phyloP scores from a whole-genome alignment of 1,140 invertebrate species.

The Macrotrachela quadricornifera region DNA sequence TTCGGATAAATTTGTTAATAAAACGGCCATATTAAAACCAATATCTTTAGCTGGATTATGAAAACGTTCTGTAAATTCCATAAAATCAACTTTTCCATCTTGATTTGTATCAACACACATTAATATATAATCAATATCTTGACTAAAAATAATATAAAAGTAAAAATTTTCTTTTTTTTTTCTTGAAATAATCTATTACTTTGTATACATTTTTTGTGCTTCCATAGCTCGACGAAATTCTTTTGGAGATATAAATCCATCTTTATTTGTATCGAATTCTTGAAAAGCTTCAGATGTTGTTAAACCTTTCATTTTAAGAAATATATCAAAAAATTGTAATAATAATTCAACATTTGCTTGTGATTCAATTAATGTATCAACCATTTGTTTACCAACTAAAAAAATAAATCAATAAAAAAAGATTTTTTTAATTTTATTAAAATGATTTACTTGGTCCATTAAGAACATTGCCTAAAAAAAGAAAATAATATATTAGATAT shows the following conservation, averaged over 20 bases:
- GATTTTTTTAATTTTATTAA: no score
- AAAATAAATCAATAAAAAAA: no score
- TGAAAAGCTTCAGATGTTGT: conserved; percentile 63
- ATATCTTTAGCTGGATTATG: conserved; percentile 98
- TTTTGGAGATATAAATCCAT: conserved; percentile 90
- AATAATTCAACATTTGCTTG: conserved; percentile 89
- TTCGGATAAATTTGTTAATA: conserved; percentile 96
- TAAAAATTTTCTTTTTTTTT: no score
- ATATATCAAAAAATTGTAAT: conserved; percentile 98
- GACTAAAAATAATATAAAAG: conserved; percentile 32
- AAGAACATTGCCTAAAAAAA: conserved; percentile 42
- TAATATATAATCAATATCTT: conserved; percentile 89
- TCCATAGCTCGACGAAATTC: conserved; percentile 99
- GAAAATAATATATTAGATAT: no score
- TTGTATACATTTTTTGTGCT: conserved; percentile 87
- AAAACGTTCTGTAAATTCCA: conserved; percentile 92
- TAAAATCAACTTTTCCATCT: conserved; percentile 94
- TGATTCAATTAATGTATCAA: conserved; percentile 93
- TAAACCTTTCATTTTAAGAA: conserved; percentile 86
- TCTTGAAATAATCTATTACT: conserved; percentile 13
- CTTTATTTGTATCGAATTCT: conserved; percentile 82
- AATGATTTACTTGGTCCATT: conserved; percentile 53
- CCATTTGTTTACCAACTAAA: conserved; percentile 98
- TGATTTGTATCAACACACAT: conserved; percentile 94
- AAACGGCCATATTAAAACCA: conserved; percentile 91